phyloP scores from a whole-genome alignment of 2,888 invertebrate species.

The Allolobophora icterica region DNA sequence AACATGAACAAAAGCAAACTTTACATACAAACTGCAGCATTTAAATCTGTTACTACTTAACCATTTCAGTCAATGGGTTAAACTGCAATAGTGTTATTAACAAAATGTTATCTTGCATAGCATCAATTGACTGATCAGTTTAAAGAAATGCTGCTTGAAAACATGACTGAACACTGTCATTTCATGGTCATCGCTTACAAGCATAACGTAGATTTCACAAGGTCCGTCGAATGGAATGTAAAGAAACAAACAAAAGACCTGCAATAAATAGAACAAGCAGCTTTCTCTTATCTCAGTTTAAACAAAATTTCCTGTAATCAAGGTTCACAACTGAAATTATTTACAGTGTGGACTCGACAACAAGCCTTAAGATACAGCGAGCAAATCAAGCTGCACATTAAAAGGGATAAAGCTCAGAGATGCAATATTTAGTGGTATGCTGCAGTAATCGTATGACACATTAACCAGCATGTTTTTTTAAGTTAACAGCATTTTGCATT shows the following conservation, averaged over 20 bases:
- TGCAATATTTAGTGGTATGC: no score
- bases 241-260: slow-evolving; percentile 5
- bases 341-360: background rate
- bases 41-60: background rate
- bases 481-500: no score
- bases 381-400: no score
- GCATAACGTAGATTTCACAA: background rate
- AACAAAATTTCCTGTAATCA: background rate
- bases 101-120: background rate
- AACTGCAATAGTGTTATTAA: slow-evolving; percentile 17
- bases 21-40: background rate
- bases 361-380: no score
- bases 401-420: no score
- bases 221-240: slow-evolving; percentile 9
- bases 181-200: slow-evolving; percentile 1
- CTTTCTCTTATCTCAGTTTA: background rate
- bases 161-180: background rate
- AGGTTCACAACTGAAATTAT: background rate
- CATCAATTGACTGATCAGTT: background rate
- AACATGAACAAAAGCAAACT: background rate
- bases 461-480: no score
- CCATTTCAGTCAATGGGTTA: background rate
- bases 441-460: no score
- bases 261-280: background rate
- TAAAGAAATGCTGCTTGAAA: background rate